Base-by-base conservation (phyloP, 2,888 invertebrate genomes). In the Brachyopa scutellaris region DNA sequence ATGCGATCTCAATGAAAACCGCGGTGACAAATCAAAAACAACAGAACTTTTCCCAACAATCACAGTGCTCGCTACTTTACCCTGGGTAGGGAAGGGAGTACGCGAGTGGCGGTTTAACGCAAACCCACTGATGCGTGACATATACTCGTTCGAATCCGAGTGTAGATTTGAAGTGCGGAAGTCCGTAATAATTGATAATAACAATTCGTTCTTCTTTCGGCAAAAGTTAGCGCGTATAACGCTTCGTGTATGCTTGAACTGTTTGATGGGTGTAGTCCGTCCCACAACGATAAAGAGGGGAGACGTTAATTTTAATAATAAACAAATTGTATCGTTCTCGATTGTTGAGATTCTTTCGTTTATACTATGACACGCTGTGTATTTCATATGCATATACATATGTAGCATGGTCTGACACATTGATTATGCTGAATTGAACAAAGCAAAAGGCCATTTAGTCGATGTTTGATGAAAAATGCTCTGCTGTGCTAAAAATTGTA, bases 121-220 rank as follows among this genome's bases (percentile, higher is more conserved):
- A n/a, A n/a, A n/a, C n/a, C n/a, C n/a, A n/a, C n/a, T n/a, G n/a
- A 3, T 57, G 70, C 57, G 40, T 57, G 51, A 61, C 29, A 47
- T 66, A 11, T n/a, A n/a, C n/a, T n/a, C n/a, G n/a, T n/a, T n/a
- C 47, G 21, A 31, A 13, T 13, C 40, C 40, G 21, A 36, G 19
- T 36, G n/a, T 42, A 62, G 33, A 59, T 67, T 51, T 67, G 36
- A 61, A 67, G 79, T 67, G 67, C 79, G 79, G 79, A 79, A 79
- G 79, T 79, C 55, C 47, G 61, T 73, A 79, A 79, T 79, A 73
- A 79, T 73, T 73, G 72, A 73, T 79, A 73, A 79, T 73, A 55
- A 66, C 21, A 19, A 42, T 57, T 64, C 42, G 45, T 36, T 45
- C 8, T 40, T 42, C 7, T 11, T 31, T 21, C 23, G 9, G 5